phyloP scores from a whole-genome alignment of 30 jellyfish, hydroid and myxozoan species.

The Hydractinia echinata region DNA sequence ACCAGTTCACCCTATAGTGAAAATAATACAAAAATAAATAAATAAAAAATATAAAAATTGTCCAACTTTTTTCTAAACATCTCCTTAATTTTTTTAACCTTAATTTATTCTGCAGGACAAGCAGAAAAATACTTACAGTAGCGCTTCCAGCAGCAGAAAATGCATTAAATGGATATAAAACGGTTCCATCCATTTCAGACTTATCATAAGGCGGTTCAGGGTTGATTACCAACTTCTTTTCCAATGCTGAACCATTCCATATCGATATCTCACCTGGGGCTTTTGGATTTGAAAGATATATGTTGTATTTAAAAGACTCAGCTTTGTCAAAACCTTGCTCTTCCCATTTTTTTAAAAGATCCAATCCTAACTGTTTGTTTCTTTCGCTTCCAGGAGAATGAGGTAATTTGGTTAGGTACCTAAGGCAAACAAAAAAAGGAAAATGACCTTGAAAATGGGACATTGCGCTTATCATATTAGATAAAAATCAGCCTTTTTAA shows the following conservation, averaged over 20 bases:
- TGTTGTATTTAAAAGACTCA: slow-evolving; percentile 34
- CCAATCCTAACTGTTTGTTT: slow-evolving; percentile 22
- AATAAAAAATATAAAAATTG: too few relatives aligned
- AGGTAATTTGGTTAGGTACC: slow-evolving; percentile 37
- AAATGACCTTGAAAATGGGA: too few relatives aligned
- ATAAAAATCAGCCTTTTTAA: too few relatives aligned
- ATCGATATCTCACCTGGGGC: slow-evolving; percentile 20
- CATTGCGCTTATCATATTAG: too few relatives aligned
- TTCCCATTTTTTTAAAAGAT: slow-evolving; percentile 27
- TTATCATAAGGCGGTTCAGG: slow-evolving; percentile 25
- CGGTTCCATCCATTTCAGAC: slow-evolving; percentile 31
- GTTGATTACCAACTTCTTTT: not conserved
- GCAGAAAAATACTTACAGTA: slow-evolving; percentile 12
- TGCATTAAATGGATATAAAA: slow-evolving; percentile 42
- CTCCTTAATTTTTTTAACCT: not conserved
- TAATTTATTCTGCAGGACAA: not conserved
- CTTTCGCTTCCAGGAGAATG: slow-evolving; percentile 39
- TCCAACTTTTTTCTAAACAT: not conserved
- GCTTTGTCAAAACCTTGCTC: slow-evolving; percentile 35
- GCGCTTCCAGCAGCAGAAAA: slow-evolving; percentile 36
- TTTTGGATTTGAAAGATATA: slow-evolving; percentile 34
- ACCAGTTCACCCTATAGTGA: slow-evolving; percentile 63
- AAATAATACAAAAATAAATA: not conserved
- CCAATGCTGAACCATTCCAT: slow-evolving; percentile 1
- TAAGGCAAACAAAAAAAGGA: not conserved